Conservation (phyloP, 2,797 vertebrate genomes). For the Cossypha niveicapilla region DNA sequence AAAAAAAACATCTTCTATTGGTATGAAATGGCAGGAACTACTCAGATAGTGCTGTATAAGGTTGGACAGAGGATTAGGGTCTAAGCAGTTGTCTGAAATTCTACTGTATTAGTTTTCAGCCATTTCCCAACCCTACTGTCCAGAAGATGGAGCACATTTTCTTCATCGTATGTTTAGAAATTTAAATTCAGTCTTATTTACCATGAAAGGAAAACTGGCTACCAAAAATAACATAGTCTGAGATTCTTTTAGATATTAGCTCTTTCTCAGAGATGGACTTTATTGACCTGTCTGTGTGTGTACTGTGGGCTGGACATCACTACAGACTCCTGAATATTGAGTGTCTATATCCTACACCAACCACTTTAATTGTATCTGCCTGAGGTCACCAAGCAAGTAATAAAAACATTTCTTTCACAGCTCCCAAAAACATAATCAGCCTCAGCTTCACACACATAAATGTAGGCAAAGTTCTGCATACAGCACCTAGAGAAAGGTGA, state of each 20-base stretch:
- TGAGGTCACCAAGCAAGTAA: not conserved
- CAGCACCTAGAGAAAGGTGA: not conserved
- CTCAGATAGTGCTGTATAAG: not conserved
- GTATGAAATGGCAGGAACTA: not conserved
- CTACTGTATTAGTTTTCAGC: not conserved
- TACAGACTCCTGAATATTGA: not conserved
- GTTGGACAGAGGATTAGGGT: not conserved
- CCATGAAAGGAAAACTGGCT: not conserved
- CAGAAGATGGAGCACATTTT: not conserved
- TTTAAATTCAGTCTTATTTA: not conserved
- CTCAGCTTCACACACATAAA: not conserved
- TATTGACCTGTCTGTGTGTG: not conserved
- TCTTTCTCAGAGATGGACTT: not conserved
- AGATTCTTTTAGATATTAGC: not conserved
- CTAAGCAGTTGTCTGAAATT: not conserved
- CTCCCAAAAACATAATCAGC: not conserved
- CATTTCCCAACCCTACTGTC: not conserved
- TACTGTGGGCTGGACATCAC: accelerated
- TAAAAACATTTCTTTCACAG: not conserved
- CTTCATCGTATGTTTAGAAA: not conserved
- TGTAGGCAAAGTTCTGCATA: not conserved
- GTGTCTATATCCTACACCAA: not conserved
- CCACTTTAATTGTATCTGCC: not conserved
- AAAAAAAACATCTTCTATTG: not conserved
- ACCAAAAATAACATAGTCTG: not conserved